Percentiles rank a stretch among this genome's conserved stretches.
Conservation (phyloP, 1,140 invertebrate genomes). For the Pogonognathellus flavescens region DNA sequence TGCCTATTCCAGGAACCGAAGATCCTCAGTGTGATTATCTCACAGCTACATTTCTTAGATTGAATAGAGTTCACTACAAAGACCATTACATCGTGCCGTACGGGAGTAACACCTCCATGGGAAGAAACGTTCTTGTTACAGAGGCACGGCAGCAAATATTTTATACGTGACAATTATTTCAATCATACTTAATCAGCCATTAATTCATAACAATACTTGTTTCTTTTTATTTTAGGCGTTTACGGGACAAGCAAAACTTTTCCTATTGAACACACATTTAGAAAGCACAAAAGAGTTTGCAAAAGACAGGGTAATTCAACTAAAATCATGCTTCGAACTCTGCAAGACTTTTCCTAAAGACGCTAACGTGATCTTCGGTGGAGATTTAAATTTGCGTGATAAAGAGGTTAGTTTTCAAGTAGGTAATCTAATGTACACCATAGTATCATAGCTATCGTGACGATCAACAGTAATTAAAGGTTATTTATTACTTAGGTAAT, state of each 20-base stretch:
- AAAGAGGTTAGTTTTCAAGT: constrained; percentile 75
- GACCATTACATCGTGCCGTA: constrained; percentile 71
- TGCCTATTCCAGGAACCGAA: constrained; percentile 69
- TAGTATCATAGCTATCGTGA: too few relatives aligned
- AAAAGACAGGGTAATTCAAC: constrained; percentile 71
- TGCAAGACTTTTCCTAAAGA: constrained; percentile 68
- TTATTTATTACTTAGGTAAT: too few relatives aligned
- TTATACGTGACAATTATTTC: not conserved
- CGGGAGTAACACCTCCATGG: constrained; percentile 71
- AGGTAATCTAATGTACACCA: too few relatives aligned
- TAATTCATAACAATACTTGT: not conserved
- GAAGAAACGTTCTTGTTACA: constrained; percentile 71
- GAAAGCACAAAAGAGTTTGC: constrained; percentile 74
- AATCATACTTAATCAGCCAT: constrained; percentile 9
- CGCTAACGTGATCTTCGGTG: constrained; percentile 74
- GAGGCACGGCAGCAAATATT: constrained; percentile 16
- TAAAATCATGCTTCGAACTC: constrained; percentile 71
- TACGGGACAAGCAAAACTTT: constrained; percentile 71
- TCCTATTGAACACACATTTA: constrained; percentile 75
- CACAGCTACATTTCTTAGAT: constrained; percentile 72
- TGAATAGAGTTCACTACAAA: constrained; percentile 70
- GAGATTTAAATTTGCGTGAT: constrained; percentile 76
- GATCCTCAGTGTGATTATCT: constrained; percentile 71
- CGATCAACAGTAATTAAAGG: too few relatives aligned
- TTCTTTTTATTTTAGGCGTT: constrained; percentile 69